phyloP scores from a whole-genome alignment of 2,888 invertebrate genomes.

The Falcaria lacertinaria region DNA sequence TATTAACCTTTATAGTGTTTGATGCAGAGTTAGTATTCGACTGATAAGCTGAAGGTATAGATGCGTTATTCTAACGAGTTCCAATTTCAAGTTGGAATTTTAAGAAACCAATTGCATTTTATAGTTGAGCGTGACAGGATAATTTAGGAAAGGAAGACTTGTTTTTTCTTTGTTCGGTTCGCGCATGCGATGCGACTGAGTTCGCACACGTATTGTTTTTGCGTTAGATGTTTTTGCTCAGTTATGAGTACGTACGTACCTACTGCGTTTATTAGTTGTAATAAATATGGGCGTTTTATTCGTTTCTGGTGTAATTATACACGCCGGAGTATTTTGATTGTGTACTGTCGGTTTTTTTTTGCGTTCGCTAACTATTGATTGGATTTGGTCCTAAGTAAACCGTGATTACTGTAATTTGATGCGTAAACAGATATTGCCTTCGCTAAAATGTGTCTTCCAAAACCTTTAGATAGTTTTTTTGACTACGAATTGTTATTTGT shows the following conservation, averaged over 20 bases:
- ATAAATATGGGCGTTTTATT: conserved; percentile 55
- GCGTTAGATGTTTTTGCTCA: conserved; percentile 17
- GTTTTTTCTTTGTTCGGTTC: conserved; percentile 35
- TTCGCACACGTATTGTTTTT: conserved; percentile 39
- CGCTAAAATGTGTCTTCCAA: too few relatives aligned
- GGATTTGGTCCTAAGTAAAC: not conserved
- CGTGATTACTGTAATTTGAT: conserved; percentile 9
- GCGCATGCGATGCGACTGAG: conserved; percentile 51
- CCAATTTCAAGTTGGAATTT: conserved; percentile 55
- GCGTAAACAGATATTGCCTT: too few relatives aligned
- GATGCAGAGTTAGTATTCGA: conserved; percentile 15
- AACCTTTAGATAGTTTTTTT: too few relatives aligned
- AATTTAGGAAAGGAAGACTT: conserved; percentile 72
- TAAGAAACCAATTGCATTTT: conserved; percentile 76
- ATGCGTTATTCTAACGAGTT: conserved; percentile 62
- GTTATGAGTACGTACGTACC: conserved; percentile 52
- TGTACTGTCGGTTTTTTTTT: conserved; percentile 1
- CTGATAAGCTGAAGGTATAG: conserved; percentile 2
- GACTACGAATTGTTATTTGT: too few relatives aligned
- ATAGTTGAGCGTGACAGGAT: conserved; percentile 78
- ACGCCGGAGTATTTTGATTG: conserved; percentile 36
- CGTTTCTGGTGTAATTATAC: conserved; percentile 59
- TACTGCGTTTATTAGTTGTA: conserved; percentile 49
- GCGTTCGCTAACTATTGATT: not conserved
- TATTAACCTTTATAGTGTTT: conserved; percentile 6